Conservation (phyloP, 2,888 invertebrate species). For the Thymelicus sylvestris region DNA sequence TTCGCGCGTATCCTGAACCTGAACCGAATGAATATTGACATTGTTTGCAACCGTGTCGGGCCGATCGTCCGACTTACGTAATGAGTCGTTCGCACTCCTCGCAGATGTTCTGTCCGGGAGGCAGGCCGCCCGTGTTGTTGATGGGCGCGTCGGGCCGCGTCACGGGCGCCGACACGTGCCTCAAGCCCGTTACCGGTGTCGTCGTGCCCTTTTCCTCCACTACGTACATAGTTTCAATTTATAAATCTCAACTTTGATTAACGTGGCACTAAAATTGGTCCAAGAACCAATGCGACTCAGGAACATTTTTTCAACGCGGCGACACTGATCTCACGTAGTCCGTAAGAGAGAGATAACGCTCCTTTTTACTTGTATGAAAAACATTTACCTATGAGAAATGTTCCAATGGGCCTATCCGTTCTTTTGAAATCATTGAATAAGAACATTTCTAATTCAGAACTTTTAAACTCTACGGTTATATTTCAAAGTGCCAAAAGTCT, state of each 20-base stretch:
- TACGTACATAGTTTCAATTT: constrained; percentile 58
- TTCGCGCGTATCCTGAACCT: constrained; percentile 10
- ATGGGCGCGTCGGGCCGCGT: constrained; percentile 85
- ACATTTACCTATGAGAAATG: no score
- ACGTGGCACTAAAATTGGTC: no score
- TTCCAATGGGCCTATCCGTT: no score
- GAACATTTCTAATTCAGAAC: no score
- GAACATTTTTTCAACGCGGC: no score
- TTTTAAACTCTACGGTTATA: no score
- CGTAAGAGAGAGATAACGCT: no score
- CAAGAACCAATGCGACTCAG: no score
- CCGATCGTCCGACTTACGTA: constrained; percentile 94
- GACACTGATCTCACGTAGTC: no score
- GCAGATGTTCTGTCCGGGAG: constrained; percentile 96
- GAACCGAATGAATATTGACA: constrained; percentile 51
- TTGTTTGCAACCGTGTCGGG: constrained; percentile 87
- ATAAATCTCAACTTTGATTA: constrained; percentile 1
- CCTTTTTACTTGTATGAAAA: no score
- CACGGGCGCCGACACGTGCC: constrained; percentile 91
- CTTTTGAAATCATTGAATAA: no score
- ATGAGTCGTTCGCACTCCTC: constrained; percentile 98
- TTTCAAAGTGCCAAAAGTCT: constrained; percentile 1
- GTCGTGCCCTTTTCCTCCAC: constrained; percentile 68
- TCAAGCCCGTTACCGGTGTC: constrained; percentile 83
- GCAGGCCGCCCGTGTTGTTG: constrained; percentile 89